Conservation (phyloP, 2,113 vertebrate species). For the Acanthochromis polyacanthus region DNA sequence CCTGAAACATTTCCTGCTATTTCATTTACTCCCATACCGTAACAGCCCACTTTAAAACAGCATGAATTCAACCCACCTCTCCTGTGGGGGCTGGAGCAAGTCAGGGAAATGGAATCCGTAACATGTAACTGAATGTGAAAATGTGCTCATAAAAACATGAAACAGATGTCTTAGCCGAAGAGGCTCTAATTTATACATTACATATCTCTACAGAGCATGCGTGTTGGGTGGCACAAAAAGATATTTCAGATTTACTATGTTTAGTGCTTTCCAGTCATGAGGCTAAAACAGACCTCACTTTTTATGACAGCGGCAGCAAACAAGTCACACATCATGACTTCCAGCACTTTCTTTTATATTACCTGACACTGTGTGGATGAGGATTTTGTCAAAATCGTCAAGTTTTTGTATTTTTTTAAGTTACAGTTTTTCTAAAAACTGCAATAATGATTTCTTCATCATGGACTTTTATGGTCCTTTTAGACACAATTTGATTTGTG, state of each 20-base stretch:
- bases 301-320: background rate
- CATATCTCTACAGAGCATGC: background rate
- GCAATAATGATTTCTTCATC: too few relatives aligned
- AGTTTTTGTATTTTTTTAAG: background rate
- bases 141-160: background rate
- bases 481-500: too few relatives aligned
- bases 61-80: conserved; percentile 30
- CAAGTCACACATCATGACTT: background rate
- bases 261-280: background rate
- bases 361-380: background rate
- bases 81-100: background rate
- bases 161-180: background rate
- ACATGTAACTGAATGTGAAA: conserved; percentile 5
- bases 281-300: background rate
- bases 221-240: too few relatives aligned
- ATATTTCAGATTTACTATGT: background rate
- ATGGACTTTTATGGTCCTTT: too few relatives aligned
- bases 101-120: background rate
- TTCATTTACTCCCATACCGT: conserved; percentile 46
- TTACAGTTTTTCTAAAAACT: background rate
- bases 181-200: background rate
- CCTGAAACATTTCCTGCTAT: conserved; percentile 60
- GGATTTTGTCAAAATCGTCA: background rate
- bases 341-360: background rate
- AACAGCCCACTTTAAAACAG: conserved; percentile 64